Percentiles rank a stretch among this genome's conserved stretches.
Conservation (phyloP, 2,113 vertebrate species). For the Antennarius striatus region DNA sequence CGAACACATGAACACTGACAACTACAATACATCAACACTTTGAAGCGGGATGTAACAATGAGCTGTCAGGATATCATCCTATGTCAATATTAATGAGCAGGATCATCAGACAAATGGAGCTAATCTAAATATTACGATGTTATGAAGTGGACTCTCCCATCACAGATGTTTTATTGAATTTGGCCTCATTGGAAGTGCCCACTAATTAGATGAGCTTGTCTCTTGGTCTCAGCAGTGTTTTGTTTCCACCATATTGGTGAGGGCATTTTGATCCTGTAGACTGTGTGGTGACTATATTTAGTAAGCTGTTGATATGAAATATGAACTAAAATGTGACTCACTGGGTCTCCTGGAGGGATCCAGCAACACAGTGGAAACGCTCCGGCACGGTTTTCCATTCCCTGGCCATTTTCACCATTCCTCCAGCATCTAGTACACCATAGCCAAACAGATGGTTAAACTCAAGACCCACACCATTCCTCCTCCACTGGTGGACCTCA, state of each 20-base stretch:
- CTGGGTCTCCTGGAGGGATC: conserved; percentile 91
- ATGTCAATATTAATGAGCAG: conserved; percentile 5
- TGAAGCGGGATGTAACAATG: not conserved
- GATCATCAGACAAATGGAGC: conserved; percentile 31
- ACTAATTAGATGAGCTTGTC: conserved; percentile 44
- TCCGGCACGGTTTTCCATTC: conserved; percentile 98
- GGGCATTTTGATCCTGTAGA: not conserved
- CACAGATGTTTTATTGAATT: conserved; percentile 42
- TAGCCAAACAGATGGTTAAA: conserved; percentile 99
- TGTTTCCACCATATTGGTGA: conserved; percentile 9
- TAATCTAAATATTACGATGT: conserved; percentile 37
- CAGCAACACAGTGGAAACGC: conserved; percentile 96
- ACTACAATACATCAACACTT: too few relatives aligned
- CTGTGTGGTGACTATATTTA: not conserved
- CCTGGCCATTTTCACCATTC: conserved; percentile 97
- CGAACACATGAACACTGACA: too few relatives aligned
- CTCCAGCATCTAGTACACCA: conserved; percentile 93
- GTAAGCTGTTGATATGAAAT: not conserved
- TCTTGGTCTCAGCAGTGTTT: conserved; percentile 23
- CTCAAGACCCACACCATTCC: conserved; percentile 95
- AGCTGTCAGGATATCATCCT: conserved; percentile 1
- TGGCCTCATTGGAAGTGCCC: conserved; percentile 20
- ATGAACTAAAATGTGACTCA: conserved; percentile 77
- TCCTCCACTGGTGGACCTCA: conserved; percentile 94
- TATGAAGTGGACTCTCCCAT: conserved; percentile 45